Evolutionary conservation across 2,888 invertebrate genomes (phyloP).

Genomic region (Plagodis dolabraria): DNA sequence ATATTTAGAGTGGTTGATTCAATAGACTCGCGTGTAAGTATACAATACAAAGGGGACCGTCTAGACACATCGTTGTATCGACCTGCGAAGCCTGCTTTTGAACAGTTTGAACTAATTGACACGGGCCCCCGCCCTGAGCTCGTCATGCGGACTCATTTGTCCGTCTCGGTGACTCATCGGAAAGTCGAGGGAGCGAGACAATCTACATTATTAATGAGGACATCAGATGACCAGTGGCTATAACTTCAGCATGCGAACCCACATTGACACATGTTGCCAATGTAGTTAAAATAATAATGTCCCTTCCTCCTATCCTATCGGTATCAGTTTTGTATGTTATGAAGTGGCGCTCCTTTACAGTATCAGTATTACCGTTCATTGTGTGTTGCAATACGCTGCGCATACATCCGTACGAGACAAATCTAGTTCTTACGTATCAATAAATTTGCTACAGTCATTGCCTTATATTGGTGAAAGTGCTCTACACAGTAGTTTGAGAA

Average conservation of each 20-base stretch:
- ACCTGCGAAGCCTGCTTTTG: conserved; percentile 47
- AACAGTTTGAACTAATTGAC: conserved; percentile 60
- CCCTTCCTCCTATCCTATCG: too few species aligned
- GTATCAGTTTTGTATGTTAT: not conserved
- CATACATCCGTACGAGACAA: too few species aligned
- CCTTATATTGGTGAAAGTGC: too few species aligned
- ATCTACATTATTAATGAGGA: conserved; percentile 56
- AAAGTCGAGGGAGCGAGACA: conserved; percentile 55
- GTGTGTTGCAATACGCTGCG: not conserved
- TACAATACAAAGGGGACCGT: conserved; percentile 32
- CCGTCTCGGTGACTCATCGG: conserved; percentile 67
- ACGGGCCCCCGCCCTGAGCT: conserved; percentile 51
- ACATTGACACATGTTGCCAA: not conserved
- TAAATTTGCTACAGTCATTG: too few species aligned
- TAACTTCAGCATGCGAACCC: conserved; percentile 6
- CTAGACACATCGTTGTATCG: conserved; percentile 43
- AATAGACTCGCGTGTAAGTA: conserved; percentile 31
- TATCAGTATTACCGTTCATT: conserved; percentile 19
- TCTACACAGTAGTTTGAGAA: too few species aligned
- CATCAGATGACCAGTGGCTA: conserved; percentile 56
- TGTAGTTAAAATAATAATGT: too few species aligned
- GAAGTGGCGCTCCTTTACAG: conserved; percentile 19
- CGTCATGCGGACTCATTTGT: conserved; percentile 67
- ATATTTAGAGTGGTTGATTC: conserved; percentile 36
- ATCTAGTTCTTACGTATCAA: too few species aligned